These are phyloP conservation scores for Spondyliosoma cantharus DNA, from an alignment of 2,797 vertebrate species.

Conservation along the genomic window DNA sequence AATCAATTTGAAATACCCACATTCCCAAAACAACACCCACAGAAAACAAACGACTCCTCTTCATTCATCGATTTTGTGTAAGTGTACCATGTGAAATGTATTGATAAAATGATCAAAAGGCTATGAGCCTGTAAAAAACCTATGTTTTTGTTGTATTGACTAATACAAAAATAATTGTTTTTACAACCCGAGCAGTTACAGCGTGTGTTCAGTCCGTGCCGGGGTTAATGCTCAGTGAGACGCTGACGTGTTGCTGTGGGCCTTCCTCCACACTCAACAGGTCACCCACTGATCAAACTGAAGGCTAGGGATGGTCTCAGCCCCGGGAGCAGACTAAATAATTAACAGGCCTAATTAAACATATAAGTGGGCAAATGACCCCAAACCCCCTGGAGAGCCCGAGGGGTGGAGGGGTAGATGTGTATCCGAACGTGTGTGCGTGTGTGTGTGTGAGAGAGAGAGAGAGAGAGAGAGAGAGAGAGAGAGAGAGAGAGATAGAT, in stretches of 20 bases:
- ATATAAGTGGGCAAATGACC: constrained; percentile 80
- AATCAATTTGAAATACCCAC: too few species aligned
- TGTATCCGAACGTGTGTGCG: neutral
- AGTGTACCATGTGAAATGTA: too few species aligned
- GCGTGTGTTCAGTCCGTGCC: constrained; percentile 18
- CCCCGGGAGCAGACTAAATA: constrained; percentile 78
- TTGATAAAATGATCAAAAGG: too few species aligned
- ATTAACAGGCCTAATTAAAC: constrained; percentile 86
- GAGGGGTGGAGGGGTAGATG: constrained; percentile 24
- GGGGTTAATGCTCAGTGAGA: constrained; percentile 17
- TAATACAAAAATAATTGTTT: neutral
- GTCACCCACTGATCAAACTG: constrained; percentile 73
- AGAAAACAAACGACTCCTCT: too few species aligned
- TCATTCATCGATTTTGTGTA: too few species aligned
- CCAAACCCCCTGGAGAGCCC: constrained; percentile 52
- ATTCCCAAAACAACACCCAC: too few species aligned
- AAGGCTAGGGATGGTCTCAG: constrained; percentile 63
- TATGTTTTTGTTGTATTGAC: neutral
- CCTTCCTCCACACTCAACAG: constrained; percentile 45
- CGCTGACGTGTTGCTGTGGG: constrained; percentile 47
- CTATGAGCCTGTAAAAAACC: too few species aligned
- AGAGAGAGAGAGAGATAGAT: constrained; percentile 2
- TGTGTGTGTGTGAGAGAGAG: constrained; percentile 24
- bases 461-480: constrained; percentile 1
- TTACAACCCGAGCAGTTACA: neutral